Evolutionary conservation across 2,797 vertebrate species (phyloP), one percentile per base, ranked within the genome.

Genomic region (Gymnothorax reevesii): DNA sequence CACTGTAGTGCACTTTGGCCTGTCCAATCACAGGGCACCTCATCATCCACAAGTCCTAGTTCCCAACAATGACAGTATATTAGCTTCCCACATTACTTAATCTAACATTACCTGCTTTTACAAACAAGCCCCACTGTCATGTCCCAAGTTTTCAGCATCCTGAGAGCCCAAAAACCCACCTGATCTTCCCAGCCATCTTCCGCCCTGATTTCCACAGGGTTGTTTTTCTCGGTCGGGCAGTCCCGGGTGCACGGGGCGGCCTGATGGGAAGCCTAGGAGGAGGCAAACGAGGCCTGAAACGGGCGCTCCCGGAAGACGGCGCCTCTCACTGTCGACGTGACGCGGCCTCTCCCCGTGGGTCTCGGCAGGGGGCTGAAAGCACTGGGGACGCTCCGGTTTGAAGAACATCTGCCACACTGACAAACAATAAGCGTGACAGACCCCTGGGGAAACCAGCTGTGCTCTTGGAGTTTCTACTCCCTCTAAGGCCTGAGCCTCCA

Each of bases 381-480:
- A 94, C 94, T 90, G 88, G 94, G 94, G 95, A 95, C 93, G 90
- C 89, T 91, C 71, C 94, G 92, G 92, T 96, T 95, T 95, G 95
- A 96, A 95, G 95, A 96, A 96, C 96, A 96, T 96, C 95, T 96
- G 96, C 95, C 95, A 95, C 94, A 95, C 95, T 93, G 93, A 94
- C 94, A 95, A 95, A 95, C 94, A 95, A 96, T 95, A 95, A 95
- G 94, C 93, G 93, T 93, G 92, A 84, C 9, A 87, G 91, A 93
- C 94, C 93, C 94, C 86, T 77, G 94, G 94, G 94, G 94, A 91
- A 90, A 90, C 91, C 92, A 94, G 92, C 91, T 89, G 93, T 91
- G 88, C 88, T 91, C 93, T 93, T 94, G 93, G 94, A 94, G 92
- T 94, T 94, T 92, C 92, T 94, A 92, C 80, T 87, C 85, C 33